Percentiles rank a stretch among this genome's conserved stretches.
Evolutionary conservation across 2,113 vertebrate genomes (phyloP).

Genomic region (Tyto alba): DNA sequence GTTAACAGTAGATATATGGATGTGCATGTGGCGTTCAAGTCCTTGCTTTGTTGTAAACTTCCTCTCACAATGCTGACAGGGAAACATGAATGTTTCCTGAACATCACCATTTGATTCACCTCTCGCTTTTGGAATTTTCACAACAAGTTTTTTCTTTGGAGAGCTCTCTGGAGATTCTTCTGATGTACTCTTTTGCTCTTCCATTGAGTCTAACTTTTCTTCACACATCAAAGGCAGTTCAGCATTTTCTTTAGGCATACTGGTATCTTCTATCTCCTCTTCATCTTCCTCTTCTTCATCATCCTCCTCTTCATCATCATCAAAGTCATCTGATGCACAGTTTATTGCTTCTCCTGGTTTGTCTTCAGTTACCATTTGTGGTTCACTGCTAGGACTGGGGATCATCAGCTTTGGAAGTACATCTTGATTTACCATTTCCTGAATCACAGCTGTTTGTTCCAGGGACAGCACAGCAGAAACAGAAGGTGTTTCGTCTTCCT

Average conservation of each 20-base stretch:
- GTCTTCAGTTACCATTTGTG: slow-evolving; percentile 60
- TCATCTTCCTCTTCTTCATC: slow-evolving; percentile 69
- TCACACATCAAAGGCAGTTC: slow-evolving; percentile 65
- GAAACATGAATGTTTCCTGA: slow-evolving; percentile 75
- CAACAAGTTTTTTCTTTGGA: slow-evolving; percentile 47
- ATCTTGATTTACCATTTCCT: slow-evolving; percentile 67
- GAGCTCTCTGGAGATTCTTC: slow-evolving; percentile 69
- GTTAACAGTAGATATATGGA: slow-evolving; percentile 74
- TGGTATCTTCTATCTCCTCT: slow-evolving; percentile 62
- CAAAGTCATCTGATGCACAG: slow-evolving; percentile 53
- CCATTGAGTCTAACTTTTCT: slow-evolving; percentile 71
- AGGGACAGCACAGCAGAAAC: slow-evolving; percentile 62
- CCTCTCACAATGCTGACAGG: slow-evolving; percentile 86
- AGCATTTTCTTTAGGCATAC: slow-evolving; percentile 41
- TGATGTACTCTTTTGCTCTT: slow-evolving; percentile 66
- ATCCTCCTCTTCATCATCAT: slow-evolving; percentile 66
- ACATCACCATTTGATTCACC: slow-evolving; percentile 71
- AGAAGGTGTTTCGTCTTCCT: slow-evolving; percentile 67
- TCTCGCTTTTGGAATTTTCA: slow-evolving; percentile 52
- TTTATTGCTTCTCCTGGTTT: slow-evolving; percentile 53
- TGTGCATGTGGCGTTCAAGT: slow-evolving; percentile 86
- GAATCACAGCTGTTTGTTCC: slow-evolving; percentile 72
- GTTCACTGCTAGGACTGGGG: slow-evolving; percentile 47
- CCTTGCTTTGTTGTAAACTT: slow-evolving; percentile 86
- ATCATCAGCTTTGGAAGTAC: slow-evolving; percentile 51